Conservation (phyloP, 2,888 invertebrate species). For the Pristionchus japonicus region DNA sequence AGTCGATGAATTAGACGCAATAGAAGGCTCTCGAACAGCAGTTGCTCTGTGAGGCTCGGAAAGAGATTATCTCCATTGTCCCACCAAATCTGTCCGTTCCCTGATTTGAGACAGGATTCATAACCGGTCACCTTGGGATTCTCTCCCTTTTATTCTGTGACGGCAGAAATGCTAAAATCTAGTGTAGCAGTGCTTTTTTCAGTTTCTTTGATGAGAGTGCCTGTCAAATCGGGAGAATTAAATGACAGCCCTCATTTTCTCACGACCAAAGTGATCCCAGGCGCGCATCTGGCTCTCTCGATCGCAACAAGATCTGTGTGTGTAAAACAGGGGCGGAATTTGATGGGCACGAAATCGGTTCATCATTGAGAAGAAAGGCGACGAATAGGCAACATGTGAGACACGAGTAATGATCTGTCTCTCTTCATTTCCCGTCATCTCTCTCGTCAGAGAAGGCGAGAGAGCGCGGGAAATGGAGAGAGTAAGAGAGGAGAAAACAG, state of each 20-base stretch:
- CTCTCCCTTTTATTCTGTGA: too few species aligned
- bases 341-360: constrained; percentile 19
- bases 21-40: not conserved
- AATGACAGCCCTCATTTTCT: too few species aligned
- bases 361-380: not conserved
- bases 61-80: not conserved
- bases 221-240: too few species aligned
- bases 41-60: not conserved
- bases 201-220: too few species aligned
- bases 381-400: constrained; percentile 29
- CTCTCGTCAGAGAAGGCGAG: not conserved
- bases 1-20: not conserved
- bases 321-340: constrained; percentile 4
- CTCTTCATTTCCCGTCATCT: not conserved
- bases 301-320: constrained; percentile 18
- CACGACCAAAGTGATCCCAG: too few species aligned
- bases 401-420: not conserved
- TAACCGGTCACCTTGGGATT: too few species aligned
- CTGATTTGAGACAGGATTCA: too few species aligned
- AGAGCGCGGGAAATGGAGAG: not conserved
- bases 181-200: too few species aligned
- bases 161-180: too few species aligned
- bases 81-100: too few species aligned
- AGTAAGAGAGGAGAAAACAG: not conserved
- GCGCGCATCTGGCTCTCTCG: constrained; percentile 2